Conservation (phyloP, 37 sponge, comb jelly and placozoan species). For the Petrosia ficiformis region DNA sequence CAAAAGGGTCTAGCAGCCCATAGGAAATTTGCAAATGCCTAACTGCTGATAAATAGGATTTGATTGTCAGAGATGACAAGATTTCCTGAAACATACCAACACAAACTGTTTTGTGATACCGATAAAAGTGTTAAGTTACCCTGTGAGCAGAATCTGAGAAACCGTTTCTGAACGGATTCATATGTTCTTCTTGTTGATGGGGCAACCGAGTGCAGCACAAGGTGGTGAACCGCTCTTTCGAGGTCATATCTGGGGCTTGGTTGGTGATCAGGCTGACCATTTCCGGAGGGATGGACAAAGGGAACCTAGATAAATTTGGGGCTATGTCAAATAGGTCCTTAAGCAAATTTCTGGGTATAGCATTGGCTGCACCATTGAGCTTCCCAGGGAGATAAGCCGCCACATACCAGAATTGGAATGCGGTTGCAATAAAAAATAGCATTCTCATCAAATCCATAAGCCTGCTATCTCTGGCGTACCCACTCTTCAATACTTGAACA, state of each 20-base stretch:
- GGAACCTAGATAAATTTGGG: conserved; percentile 2
- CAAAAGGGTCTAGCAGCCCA: neutral
- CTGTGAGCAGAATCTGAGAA: conserved; percentile 23
- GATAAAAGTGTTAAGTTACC: conserved; percentile 13
- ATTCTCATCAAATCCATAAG: conserved; percentile 38
- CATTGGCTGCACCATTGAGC: conserved; percentile 50
- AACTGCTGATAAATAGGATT: conserved; percentile 35
- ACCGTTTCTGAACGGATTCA: conserved; percentile 9
- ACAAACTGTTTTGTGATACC: conserved; percentile 20
- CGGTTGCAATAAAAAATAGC: conserved; percentile 26
- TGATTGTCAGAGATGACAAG: conserved; percentile 12
- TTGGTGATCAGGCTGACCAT: conserved; percentile 6
- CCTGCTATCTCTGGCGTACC: conserved; percentile 1
- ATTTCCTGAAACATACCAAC: conserved; percentile 24
- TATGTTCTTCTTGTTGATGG: conserved; percentile 26
- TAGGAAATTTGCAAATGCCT: conserved; percentile 10
- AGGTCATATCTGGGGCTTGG: conserved; percentile 29
- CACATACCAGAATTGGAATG: neutral
- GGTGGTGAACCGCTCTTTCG: conserved; percentile 12
- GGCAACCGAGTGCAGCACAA: conserved; percentile 9
- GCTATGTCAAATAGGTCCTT: neutral
- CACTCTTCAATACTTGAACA: conserved; percentile 10
- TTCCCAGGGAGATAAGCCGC: conserved; percentile 24
- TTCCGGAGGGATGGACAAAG: neutral
- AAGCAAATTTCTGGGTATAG: conserved; percentile 35